Conservation (phyloP, 1,140 invertebrate genomes). For the Episyrphus balteatus region DNA sequence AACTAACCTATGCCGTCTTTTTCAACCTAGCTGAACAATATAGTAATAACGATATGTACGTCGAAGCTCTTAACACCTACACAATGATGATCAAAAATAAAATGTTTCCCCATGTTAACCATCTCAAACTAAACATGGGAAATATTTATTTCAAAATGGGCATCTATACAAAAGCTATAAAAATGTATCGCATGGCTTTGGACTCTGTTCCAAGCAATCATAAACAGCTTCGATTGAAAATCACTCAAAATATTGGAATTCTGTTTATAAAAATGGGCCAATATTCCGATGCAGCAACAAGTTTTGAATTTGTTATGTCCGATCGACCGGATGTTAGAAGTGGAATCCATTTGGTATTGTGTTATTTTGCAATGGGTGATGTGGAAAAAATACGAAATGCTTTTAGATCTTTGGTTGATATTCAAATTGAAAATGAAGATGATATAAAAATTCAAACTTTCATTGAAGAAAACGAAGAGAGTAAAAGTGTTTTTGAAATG, state of each 20-base stretch:
- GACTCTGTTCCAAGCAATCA: conserved; percentile 89
- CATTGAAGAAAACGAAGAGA: conserved; percentile 12
- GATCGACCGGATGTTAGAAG: conserved; percentile 83
- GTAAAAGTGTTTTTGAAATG: conserved; percentile 51
- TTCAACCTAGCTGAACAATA: conserved; percentile 93
- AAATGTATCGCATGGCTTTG: conserved; percentile 94
- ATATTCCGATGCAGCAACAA: conserved; percentile 87
- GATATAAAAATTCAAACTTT: conserved; percentile 53
- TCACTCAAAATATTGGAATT: conserved; percentile 97
- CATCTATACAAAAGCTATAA: conserved; percentile 89
- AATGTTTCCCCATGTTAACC: conserved; percentile 76
- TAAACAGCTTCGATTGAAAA: conserved; percentile 86
- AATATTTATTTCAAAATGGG: conserved; percentile 95
- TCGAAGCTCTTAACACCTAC: conserved; percentile 92
- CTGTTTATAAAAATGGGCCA: conserved; percentile 92
- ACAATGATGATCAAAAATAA: conserved; percentile 78
- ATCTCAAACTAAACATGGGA: conserved; percentile 95
- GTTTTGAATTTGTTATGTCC: conserved; percentile 97
- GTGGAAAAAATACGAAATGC: conserved; percentile 87
- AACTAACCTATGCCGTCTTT: conserved; percentile 85
- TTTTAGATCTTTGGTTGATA: conserved; percentile 82
- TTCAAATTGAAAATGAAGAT: conserved; percentile 72
- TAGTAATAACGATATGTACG: conserved; percentile 84
- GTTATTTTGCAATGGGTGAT: conserved; percentile 88
- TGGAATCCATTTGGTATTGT: conserved; percentile 84